Evolutionary conservation across 2,888 invertebrate genomes (phyloP).

Genomic region (Orthonychiurus folsomi): DNA sequence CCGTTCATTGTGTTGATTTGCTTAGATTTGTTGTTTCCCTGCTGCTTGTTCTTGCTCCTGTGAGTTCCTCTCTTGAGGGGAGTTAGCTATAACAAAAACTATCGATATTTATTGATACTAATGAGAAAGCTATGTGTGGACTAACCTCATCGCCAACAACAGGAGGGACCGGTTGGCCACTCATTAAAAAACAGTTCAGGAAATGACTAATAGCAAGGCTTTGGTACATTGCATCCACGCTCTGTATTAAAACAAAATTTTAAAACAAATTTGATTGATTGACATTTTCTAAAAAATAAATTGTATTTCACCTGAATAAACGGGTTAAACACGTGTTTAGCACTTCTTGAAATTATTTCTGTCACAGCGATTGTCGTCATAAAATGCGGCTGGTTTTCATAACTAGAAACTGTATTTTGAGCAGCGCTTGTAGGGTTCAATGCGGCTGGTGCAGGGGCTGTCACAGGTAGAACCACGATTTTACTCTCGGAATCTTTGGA

Average conservation of each 20-base stretch:
- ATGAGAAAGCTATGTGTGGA: constrained; percentile 9
- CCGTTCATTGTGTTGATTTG: constrained; percentile 23
- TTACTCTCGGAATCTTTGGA: constrained; percentile 22
- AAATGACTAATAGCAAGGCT: constrained; percentile 90
- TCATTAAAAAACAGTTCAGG: constrained; percentile 86
- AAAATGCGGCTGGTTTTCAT: constrained; percentile 49
- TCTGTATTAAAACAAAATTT: constrained; percentile 49
- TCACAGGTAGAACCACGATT: constrained; percentile 10
- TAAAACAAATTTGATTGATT: too few relatives aligned
- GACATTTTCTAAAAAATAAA: too few relatives aligned
- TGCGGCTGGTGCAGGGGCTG: not conserved
- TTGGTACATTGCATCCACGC: constrained; percentile 80
- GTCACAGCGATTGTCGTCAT: constrained; percentile 78
- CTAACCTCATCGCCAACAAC: constrained; percentile 59
- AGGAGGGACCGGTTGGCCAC: constrained; percentile 60
- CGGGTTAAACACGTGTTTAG: constrained; percentile 85
- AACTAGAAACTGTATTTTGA: constrained; percentile 10
- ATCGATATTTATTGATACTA: constrained; percentile 1
- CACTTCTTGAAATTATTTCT: constrained; percentile 80
- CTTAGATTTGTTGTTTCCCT: constrained; percentile 44
- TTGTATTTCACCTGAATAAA: constrained; percentile 64
- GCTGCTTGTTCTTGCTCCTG: constrained; percentile 53
- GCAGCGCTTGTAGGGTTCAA: constrained; percentile 12
- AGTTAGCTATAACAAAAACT: constrained; percentile 19
- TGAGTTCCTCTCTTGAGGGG: constrained; percentile 41